Conservation (phyloP, 1,140 invertebrate genomes). For the Coenobita brevimanus region DNA sequence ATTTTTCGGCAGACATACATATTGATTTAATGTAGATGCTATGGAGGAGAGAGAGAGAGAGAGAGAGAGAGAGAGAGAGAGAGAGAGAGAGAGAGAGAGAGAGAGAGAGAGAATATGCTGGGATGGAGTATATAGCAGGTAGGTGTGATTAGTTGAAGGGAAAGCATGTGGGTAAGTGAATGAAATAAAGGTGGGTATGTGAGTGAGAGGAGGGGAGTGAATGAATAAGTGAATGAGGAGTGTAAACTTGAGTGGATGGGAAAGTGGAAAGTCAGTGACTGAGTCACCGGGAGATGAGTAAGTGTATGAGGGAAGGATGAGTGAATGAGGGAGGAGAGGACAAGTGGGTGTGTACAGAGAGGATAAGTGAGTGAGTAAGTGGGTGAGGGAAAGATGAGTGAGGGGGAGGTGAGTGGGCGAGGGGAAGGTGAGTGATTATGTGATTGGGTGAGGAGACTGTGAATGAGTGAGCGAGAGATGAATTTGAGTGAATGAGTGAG, state of each 20-base stretch:
- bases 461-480: no score
- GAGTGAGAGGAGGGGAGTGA: no score
- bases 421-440: background rate
- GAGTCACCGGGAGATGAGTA: no score
- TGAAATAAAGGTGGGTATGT: no score
- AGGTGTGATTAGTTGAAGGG: background rate
- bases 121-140: background rate
- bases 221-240: no score
- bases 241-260: no score
- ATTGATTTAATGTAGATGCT: no score
- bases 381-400: background rate
- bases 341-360: background rate
- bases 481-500: conserved; percentile 5
- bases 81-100: background rate
- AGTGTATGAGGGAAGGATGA: background rate
- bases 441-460: background rate
- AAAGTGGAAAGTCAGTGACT: no score
- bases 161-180: background rate
- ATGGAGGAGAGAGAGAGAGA: background rate
- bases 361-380: background rate
- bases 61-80: background rate
- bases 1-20: no score
- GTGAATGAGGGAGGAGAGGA: background rate
- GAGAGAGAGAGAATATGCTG: background rate
- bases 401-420: background rate